These are phyloP conservation scores for Acinonyx jubatus DNA, from an alignment of 2,113 vertebrate genomes.

Conservation along the genomic window DNA sequence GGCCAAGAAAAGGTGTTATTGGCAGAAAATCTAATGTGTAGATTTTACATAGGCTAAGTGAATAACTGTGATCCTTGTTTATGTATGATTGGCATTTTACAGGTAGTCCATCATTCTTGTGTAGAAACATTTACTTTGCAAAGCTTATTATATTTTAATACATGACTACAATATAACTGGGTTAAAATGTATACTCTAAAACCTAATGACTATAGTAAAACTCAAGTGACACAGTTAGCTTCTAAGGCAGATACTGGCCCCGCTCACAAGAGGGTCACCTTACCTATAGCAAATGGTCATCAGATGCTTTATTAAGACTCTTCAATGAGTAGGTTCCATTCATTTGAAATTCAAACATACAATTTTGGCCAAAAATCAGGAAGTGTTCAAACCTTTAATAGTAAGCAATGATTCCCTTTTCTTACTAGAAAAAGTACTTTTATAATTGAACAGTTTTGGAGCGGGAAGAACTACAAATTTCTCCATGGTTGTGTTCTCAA, in stretches of 20 bases:
- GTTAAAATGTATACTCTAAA: slow-evolving; percentile 24
- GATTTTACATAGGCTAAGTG: slow-evolving; percentile 31
- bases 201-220: not conserved
- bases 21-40: not conserved
- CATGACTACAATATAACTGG: not conserved
- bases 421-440: slow-evolving; percentile 25
- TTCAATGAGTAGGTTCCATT: slow-evolving; percentile 17
- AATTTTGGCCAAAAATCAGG: slow-evolving; percentile 36
- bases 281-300: not conserved
- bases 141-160: not conserved
- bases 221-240: not conserved
- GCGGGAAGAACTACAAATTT: slow-evolving; percentile 8
- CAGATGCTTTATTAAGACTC: not conserved
- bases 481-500: not conserved
- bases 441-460: slow-evolving; percentile 50
- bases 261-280: not conserved
- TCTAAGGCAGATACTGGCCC: not conserved
- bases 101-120: not conserved
- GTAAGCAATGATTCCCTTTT: slow-evolving; percentile 31
- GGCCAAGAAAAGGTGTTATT: not conserved
- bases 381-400: slow-evolving; percentile 17
- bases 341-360: not conserved
- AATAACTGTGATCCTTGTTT: not conserved
- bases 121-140: slow-evolving; percentile 44
- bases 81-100: slow-evolving; percentile 18